phyloP scores from a whole-genome alignment of 2,888 invertebrate species.

The Osmoderma eremita region DNA sequence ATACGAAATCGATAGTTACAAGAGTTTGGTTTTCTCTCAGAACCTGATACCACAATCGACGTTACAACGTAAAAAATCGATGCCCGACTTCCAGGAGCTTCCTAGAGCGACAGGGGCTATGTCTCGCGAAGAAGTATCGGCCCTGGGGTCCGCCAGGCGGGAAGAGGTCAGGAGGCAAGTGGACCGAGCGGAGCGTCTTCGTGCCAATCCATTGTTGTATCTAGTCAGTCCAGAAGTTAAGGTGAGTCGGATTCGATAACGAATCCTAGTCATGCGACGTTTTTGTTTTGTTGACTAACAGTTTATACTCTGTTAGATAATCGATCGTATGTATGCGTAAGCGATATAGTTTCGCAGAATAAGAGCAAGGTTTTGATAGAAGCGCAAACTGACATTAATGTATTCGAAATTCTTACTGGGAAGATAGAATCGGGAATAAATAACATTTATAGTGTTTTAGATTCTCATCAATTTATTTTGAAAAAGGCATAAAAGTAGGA shows the following conservation, averaged over 20 bases:
- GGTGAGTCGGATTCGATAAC: conserved; percentile 69
- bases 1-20: conserved; percentile 25
- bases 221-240: conserved; percentile 97
- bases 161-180: conserved; percentile 93
- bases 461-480: too few relatives aligned
- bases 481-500: too few relatives aligned
- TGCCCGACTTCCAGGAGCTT: conserved; percentile 92
- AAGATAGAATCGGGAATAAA: too few relatives aligned
- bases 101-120: conserved; percentile 84
- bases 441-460: too few relatives aligned
- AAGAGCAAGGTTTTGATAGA: conserved; percentile 10
- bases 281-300: conserved; percentile 39
- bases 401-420: background rate
- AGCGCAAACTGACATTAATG: conserved; percentile 26
- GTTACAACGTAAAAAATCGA: conserved; percentile 93
- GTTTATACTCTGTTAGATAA: conserved; percentile 44
- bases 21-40: conserved; percentile 64
- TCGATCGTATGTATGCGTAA: conserved; percentile 32
- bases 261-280: conserved; percentile 6
- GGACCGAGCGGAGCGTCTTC: conserved; percentile 90
- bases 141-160: conserved; percentile 90
- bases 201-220: conserved; percentile 94
- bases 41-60: conserved; percentile 81
- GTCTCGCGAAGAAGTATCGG: conserved; percentile 95
- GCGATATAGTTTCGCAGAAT: conserved; percentile 26